Conservation (phyloP, 1,140 invertebrate species). For the Drosophila orosa region DNA sequence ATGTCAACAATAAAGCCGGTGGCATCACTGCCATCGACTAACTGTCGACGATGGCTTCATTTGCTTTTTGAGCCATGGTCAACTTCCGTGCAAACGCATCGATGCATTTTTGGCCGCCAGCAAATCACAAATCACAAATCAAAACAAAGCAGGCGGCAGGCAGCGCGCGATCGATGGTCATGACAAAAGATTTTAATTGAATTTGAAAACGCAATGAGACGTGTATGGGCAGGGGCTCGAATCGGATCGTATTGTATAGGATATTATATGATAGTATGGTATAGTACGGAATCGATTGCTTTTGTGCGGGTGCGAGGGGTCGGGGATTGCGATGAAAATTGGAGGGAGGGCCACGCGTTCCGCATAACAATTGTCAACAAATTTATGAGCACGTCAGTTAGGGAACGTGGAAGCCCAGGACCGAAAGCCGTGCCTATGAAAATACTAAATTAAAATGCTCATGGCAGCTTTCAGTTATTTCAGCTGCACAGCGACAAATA, state of each 20-base stretch:
- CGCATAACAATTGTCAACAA: conserved; percentile 82
- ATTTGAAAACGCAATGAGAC: conserved; percentile 80
- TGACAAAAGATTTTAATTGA: conserved; percentile 83
- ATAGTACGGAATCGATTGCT: conserved; percentile 22
- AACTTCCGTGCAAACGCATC: conserved; percentile 71
- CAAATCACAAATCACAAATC: conserved; percentile 57
- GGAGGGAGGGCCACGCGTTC: conserved; percentile 58
- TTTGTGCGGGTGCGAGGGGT: conserved; percentile 11
- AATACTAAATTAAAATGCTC: conserved; percentile 51
- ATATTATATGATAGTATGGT: conserved; percentile 13
- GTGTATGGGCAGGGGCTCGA: conserved; percentile 41
- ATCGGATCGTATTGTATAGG: conserved; percentile 18
- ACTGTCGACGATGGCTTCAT: conserved; percentile 50
- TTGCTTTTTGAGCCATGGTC: conserved; percentile 45
- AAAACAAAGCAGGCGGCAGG: conserved; percentile 47
- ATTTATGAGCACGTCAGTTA: conserved; percentile 78
- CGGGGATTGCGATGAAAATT: not conserved
- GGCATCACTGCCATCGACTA: conserved; percentile 32
- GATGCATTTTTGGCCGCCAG: conserved; percentile 47
- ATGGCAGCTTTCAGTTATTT: conserved; percentile 1
- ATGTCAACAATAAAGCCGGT: conserved; percentile 41
- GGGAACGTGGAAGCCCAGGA: conserved; percentile 47
- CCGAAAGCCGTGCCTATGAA: conserved; percentile 50
- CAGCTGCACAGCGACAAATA: conserved; percentile 22
- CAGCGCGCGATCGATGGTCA: conserved; percentile 34